Base-by-base conservation (phyloP, 2,888 invertebrate species). In the Cosmia pyralina region DNA sequence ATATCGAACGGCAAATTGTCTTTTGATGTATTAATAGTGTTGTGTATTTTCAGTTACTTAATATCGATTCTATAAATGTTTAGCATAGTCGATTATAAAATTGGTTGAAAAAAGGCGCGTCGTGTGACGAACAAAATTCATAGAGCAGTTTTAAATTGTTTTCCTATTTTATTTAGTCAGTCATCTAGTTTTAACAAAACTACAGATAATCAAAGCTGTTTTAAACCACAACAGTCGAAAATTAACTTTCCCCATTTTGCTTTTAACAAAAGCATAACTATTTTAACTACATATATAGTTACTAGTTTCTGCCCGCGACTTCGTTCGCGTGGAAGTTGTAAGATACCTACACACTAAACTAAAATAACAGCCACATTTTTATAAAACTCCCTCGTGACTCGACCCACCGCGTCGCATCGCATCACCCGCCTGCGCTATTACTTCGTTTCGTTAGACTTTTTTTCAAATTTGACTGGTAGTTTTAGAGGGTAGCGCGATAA, bases 1-100 rank as follows among this genome's bases (percentile, higher is more conserved):
- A 75, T 69, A 34, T 58, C 17, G 46, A 63, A 52, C 0, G 2
- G 19, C 13, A 57, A 62, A 59, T 46, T 52, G 13, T 71, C 13
- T 78, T 70, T 50, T 41, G 17, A 41, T 62, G 60, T 46, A 28
- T 62, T 15, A 62, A 52, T 70, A 46, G 69, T 52, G 63, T 19
- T 48, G 22, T 46, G 38, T 28, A 13, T 22, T 62, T 62, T 57
- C 5, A 17, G 34, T 34, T 77, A n/a, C n/a, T n/a, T n/a, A 8
- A 52, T 41, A 46, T 46, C 13, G 44, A 73, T 41, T 46, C 13
- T 7, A 6, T 19, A 6, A 15, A 50, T n/a, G 13, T 44, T 50
- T 34, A 41, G n/a, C 22, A 13, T 4, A 28, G 19, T 41, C 5
- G 17, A 22, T 41, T 17, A 7, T 6, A 13, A 46, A 44, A 50